Evolutionary conservation across 2,888 invertebrate species (phyloP).

Genomic region (Chrysolina haemoptera): DNA sequence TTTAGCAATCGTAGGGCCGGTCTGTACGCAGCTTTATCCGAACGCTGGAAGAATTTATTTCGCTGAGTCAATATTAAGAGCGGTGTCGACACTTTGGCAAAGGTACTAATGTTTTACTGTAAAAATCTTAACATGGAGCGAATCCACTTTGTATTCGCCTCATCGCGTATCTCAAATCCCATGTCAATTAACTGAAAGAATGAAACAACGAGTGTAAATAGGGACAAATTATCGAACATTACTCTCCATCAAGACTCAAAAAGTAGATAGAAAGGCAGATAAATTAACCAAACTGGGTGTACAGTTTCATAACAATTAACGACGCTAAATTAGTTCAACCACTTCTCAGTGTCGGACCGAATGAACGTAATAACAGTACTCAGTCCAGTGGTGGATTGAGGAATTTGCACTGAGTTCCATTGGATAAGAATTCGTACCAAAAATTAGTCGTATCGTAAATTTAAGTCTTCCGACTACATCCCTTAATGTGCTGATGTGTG

Average conservation of each 20-base stretch:
- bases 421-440: no score
- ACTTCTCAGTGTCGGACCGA: slow-evolving; percentile 35
- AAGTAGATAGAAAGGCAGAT: slow-evolving; percentile 18
- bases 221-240: not conserved
- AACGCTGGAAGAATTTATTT: no score
- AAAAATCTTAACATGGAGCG: not conserved
- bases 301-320: slow-evolving; percentile 42
- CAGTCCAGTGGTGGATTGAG: not conserved
- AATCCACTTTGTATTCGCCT: not conserved
- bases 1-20: no score
- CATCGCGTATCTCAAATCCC: not conserved
- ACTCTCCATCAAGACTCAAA: slow-evolving; percentile 4
- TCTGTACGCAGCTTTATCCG: no score
- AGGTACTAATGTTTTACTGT: no score
- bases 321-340: slow-evolving; percentile 40
- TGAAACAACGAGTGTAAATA: not conserved
- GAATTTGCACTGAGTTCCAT: no score
- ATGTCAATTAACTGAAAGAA: not conserved
- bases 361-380: slow-evolving; percentile 30
- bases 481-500: no score
- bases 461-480: no score
- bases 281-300: slow-evolving; percentile 29
- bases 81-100: no score
- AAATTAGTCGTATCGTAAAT: no score
- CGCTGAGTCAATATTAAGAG: no score